Base-by-base conservation (phyloP, 2,888 invertebrate genomes). In the Nomada fabriciana region DNA sequence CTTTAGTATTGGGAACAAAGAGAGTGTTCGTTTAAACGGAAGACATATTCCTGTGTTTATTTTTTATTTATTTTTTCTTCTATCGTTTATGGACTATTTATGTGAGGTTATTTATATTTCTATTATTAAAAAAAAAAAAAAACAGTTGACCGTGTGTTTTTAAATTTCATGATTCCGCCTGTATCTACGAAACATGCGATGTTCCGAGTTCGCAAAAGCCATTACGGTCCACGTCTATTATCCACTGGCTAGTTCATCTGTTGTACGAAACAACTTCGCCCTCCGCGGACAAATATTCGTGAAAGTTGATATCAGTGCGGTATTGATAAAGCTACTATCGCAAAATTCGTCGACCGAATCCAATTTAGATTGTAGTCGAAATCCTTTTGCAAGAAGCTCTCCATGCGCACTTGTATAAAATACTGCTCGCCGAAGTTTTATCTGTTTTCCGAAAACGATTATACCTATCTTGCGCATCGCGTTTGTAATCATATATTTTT, bases 171-270 rank as follows among this genome's bases (percentile, higher is more conserved):
- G 50, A 57, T 76, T 65, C 43, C 13, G 55, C 55, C 50, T 23
- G 43, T 43, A 23, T 55, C 43, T 70, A 55, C 29, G 50, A 47
- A 23, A 71, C 23, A 65, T 10, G 23, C 59, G 9, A 57, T 18
- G 23, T 59, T 72, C 52, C 55, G 42, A 7, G 57, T 36, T 68
- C 61, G 73, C 55, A 50, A 64, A 80, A 70, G 64, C 69, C 57
- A 59, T 67, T 83, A 70, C 80, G 82, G 76, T 80, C 60, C 65
- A 36, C 29, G 42, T 47, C 73, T 83, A 83, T 82, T 83, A 81
- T 69, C 57, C 73, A 42, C 29, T 18, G 50, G 47, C 50, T 23
- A 47, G 76, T 75, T 59, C 76, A 69, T 69, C 76, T 76, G 59
- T 42, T 59, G 69, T n/a, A 42, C 64, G 80, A 73, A 82, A 73